A percentile compares a stretch with the other conserved stretches of the same genome.
These are phyloP conservation scores for Galemys pyrenaicus DNA, from an alignment of 2,113 vertebrate species.

Conservation along the genomic window DNA sequence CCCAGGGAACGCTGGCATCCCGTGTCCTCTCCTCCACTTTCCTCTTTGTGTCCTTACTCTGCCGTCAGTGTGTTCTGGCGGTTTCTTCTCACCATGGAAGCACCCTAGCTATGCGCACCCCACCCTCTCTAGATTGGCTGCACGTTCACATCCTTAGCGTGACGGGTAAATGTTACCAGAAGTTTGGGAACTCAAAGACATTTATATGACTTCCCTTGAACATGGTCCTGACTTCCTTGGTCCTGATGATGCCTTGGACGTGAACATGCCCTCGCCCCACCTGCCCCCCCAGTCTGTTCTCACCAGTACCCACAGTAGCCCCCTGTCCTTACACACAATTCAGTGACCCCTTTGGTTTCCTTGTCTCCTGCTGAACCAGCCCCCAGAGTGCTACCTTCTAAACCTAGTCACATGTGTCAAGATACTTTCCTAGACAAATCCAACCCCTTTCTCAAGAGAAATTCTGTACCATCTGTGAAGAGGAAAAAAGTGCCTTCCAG, in stretches of 20 bases:
- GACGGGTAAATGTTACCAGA: background rate
- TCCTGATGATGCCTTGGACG: background rate
- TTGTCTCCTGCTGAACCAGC: background rate
- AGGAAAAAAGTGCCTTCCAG: background rate
- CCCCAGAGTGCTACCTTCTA: background rate
- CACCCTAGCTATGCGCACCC: background rate
- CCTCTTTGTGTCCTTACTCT: background rate
- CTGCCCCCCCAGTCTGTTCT: background rate
- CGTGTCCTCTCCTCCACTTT: background rate
- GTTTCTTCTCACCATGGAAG: background rate
- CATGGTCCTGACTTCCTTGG: no score
- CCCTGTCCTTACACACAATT: background rate
- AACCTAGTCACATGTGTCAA: background rate
- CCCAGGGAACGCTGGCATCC: background rate
- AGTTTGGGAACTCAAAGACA: background rate
- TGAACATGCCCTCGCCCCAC: background rate
- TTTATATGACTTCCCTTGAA: background rate
- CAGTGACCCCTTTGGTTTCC: background rate
- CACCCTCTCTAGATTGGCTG: background rate
- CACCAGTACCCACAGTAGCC: background rate
- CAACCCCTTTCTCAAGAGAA: conserved; percentile 10
- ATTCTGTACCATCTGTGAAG: background rate
- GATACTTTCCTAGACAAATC: conserved; percentile 2
- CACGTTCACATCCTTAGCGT: background rate
- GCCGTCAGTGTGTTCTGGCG: background rate